Evolutionary conservation across 2,113 vertebrate species (phyloP).

Genomic region (Chionomys nivalis): DNA sequence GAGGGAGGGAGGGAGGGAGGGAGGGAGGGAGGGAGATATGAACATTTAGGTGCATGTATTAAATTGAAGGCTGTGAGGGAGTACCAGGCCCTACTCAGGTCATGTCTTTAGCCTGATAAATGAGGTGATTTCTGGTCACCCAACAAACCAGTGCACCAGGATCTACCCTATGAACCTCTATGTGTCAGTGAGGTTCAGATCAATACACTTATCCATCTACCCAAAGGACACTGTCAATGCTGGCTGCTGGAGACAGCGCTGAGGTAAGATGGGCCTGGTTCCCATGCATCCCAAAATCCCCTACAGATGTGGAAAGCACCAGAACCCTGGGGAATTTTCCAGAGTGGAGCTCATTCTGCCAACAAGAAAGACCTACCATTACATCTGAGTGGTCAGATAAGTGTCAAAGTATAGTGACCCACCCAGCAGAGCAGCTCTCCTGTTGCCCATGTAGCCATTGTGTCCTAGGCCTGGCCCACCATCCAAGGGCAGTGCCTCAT

Average conservation of each 20-base stretch:
- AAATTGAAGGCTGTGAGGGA: neutral
- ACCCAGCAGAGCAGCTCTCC: accelerated
- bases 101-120: neutral
- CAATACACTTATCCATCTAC: neutral
- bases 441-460: accelerated
- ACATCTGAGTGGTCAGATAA: neutral
- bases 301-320: conserved; percentile 60
- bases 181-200: accelerated
- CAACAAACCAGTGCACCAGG: too few relatives aligned
- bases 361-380: neutral
- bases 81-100: too few relatives aligned
- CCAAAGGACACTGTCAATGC: neutral
- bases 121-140: neutral
- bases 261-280: neutral
- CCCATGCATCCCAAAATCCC: conserved; percentile 47
- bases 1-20: too few relatives aligned
- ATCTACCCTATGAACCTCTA: too few relatives aligned
- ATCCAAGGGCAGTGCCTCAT: accelerated
- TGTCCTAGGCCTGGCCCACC: too few relatives aligned
- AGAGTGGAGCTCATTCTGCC: conserved; percentile 4
- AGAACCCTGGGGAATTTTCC: conserved; percentile 58
- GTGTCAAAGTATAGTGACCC: neutral
- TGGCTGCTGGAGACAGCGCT: accelerated
- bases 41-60: neutral
- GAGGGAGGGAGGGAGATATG: accelerated